Evolutionary conservation across 2,113 vertebrate species (phyloP).

Genomic region (Misgurnus anguillicaudatus): DNA sequence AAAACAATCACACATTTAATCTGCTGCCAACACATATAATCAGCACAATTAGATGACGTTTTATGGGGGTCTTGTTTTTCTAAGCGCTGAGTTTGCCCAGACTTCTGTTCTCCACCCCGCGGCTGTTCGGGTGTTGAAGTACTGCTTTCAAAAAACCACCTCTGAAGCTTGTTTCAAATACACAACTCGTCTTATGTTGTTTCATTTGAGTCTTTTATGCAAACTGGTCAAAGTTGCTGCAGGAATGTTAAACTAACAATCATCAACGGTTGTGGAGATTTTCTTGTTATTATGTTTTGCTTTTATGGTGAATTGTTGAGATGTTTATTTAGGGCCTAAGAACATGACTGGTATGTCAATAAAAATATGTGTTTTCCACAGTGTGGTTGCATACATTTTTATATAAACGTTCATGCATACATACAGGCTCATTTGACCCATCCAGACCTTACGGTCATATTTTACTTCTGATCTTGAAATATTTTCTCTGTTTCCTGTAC

Average conservation of each 20-base stretch:
- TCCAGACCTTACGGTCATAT: background rate
- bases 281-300: background rate
- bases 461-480: too few relatives aligned
- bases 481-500: too few relatives aligned
- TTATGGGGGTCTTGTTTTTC: slow-evolving; percentile 53
- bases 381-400: background rate
- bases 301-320: slow-evolving; percentile 37
- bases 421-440: background rate
- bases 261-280: background rate
- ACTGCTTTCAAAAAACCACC: slow-evolving; percentile 30
- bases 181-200: slow-evolving; percentile 47
- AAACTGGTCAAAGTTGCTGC: slow-evolving; percentile 48
- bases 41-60: slow-evolving; percentile 56
- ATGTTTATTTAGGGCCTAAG: slow-evolving; percentile 39
- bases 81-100: slow-evolving; percentile 52
- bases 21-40: slow-evolving; percentile 59
- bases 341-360: background rate
- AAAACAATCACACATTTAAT: slow-evolving; percentile 56
- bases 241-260: slow-evolving; percentile 24
- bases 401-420: background rate
- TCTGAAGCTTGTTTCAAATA: slow-evolving; percentile 52
- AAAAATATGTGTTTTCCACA: background rate
- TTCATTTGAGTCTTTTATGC: slow-evolving; percentile 28
- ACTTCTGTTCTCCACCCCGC: slow-evolving; percentile 37
- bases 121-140: slow-evolving; percentile 43